Evolutionary conservation across 2,888 invertebrate genomes (phyloP), one percentile per base, ranked within the genome.

Genomic region (Catocala fraxini): DNA sequence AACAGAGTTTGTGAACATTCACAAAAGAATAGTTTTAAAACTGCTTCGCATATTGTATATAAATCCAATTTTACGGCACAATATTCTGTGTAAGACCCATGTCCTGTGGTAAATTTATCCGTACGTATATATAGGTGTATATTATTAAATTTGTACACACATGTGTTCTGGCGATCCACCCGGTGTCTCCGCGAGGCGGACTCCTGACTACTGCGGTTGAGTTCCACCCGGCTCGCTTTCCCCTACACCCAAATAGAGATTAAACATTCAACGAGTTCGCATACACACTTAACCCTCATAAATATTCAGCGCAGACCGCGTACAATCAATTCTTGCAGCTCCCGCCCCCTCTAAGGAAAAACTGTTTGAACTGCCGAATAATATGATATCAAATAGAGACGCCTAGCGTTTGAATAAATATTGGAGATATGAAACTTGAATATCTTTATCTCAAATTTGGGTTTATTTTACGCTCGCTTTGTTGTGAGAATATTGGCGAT

Each of bases 271-370:
- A 87, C 87, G 90, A 90, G 88, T 91, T 90, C 89, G 88, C 90
- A 90, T 91, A 92, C 89, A 93, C 93, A 93, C 93, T 93, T 93
- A 91, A 90, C 92, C 91, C 91, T 92, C 87, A 92, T 94, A 92
- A 92, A 94, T 93, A 93, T 93, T 92, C 92, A 90, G 87, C 71
- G 73, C 83, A 87, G 88, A 91, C 88, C 89, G 83, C 90, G 88
- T 83, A 91, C 92, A 92, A 93, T 92, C 92, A 93, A 93, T 94
- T 93, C 91, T 89, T 89, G 86, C 85, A 86, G 84, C 85, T 82
- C 79, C 81, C 80, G 76, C 79, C 75, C 72, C 76, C 73, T 70
- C 77, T 72, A 80, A 87, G 85, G 86, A 89, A 90, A 92, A 92
- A 93, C 83, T 90, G 84, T 91, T 92, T 89, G 89, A 89, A 88